Evolutionary conservation across 2,113 vertebrate species (phyloP).

Genomic region (Tamias sibiricus): DNA sequence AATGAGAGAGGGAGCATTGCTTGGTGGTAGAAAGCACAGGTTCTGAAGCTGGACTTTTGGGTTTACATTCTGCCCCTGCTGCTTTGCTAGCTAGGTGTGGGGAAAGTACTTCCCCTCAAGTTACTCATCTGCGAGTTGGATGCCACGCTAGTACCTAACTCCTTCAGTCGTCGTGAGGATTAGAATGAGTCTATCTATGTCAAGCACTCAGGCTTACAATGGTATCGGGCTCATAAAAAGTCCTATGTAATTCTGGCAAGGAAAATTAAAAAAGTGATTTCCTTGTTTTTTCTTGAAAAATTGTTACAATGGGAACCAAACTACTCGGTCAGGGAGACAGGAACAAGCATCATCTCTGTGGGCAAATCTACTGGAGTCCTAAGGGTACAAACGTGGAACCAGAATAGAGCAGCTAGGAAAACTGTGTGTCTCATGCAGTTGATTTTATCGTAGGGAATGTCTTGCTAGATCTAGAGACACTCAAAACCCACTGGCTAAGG

Average conservation of each 20-base stretch:
- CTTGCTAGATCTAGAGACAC: not conserved
- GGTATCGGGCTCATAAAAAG: not conserved
- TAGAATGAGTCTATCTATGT: not conserved
- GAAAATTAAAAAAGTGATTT: not conserved
- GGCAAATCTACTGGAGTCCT: not conserved
- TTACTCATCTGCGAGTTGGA: not conserved
- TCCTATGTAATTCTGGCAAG: not conserved
- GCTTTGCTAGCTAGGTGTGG: not conserved
- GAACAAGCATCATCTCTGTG: not conserved
- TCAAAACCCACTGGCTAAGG: not conserved
- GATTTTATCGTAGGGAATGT: not conserved
- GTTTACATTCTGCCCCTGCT: not conserved
- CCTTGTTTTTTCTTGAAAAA: not conserved
- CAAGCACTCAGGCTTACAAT: not conserved
- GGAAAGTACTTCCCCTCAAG: not conserved
- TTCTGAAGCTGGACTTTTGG: not conserved
- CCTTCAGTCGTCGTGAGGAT: not conserved
- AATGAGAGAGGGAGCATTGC: not conserved
- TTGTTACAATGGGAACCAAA: not conserved
- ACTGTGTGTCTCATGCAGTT: not conserved
- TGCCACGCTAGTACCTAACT: not conserved
- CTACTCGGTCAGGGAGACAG: not conserved
- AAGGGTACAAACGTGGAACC: not conserved
- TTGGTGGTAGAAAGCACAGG: not conserved
- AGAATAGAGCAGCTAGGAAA: slow-evolving; percentile 3